Percentiles rank a stretch among this genome's conserved stretches.
Conservation (phyloP, 2,797 vertebrate species). For the Sebastes kiyomatsui region DNA sequence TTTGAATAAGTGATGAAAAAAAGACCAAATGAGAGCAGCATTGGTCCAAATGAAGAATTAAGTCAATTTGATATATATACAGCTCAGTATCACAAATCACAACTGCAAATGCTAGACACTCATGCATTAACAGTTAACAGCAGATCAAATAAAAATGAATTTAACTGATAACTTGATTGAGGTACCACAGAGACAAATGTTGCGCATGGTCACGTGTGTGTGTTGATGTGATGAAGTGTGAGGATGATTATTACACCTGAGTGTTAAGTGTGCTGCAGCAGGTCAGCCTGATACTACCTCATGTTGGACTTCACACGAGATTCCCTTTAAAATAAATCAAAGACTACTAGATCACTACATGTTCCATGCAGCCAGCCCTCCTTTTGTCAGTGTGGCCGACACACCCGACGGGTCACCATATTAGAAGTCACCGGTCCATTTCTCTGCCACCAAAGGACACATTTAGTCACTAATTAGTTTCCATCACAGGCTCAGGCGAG, state of each 20-base stretch:
- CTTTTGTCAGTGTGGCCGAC: constrained; percentile 21
- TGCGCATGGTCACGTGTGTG: not conserved
- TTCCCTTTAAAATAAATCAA: not conserved
- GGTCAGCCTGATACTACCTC: constrained; percentile 16
- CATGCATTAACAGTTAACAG: not conserved
- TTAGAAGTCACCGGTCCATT: constrained; percentile 41
- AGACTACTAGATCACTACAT: not conserved
- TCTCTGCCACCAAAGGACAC: constrained; percentile 26
- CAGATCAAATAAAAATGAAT: accelerated
- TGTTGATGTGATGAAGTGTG: constrained; percentile 33
- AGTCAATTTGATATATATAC: not conserved
- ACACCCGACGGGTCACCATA: constrained; percentile 28
- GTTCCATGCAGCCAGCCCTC: not conserved
- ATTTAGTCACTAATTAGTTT: constrained; percentile 51
- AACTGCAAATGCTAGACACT: not conserved
- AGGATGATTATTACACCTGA: constrained; percentile 42
- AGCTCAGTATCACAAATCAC: not conserved
- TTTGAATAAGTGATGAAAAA: constrained; percentile 37
- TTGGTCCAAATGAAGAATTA: not conserved
- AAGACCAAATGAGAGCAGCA: constrained; percentile 18
- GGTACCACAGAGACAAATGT: not conserved
- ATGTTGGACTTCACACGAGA: constrained; percentile 41
- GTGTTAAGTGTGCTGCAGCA: constrained; percentile 71
- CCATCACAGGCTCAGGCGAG: constrained; percentile 49
- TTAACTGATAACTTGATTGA: not conserved